Evolutionary conservation across 30 jellyfish, hydroid and myxozoan genomes (phyloP).

Genomic region (Pelagia noctiluca): DNA sequence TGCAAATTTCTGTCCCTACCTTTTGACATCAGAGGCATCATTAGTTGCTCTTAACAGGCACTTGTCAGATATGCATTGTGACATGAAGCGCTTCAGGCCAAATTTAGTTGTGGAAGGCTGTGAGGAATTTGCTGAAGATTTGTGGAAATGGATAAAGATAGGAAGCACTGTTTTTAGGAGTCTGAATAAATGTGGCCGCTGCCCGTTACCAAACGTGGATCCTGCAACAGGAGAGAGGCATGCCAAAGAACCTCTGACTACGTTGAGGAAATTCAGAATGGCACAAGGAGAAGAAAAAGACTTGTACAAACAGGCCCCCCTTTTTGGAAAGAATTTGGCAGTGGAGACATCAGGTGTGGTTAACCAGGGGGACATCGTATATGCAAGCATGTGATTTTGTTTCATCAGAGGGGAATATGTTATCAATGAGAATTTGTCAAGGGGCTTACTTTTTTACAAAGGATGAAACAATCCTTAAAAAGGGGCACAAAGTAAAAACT

Average conservation of each 20-base stretch:
- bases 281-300: constrained; percentile 61
- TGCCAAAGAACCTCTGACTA: constrained; percentile 50
- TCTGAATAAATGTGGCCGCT: constrained; percentile 65
- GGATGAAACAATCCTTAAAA: too few relatives aligned
- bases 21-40: constrained; percentile 55
- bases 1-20: constrained; percentile 67
- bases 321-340: constrained; percentile 56
- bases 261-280: constrained; percentile 43
- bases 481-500: too few relatives aligned
- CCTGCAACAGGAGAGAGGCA: constrained; percentile 63
- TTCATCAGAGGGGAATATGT: background rate
- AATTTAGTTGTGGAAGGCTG: constrained; percentile 60
- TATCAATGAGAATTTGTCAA: background rate
- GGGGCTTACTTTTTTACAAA: too few relatives aligned
- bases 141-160: constrained; percentile 32
- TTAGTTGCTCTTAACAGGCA: constrained; percentile 42
- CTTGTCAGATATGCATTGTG: constrained; percentile 8
- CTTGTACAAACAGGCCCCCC: constrained; percentile 45
- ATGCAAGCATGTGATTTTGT: constrained; percentile 21
- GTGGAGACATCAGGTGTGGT: constrained; percentile 33
- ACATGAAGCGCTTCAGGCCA: constrained; percentile 66
- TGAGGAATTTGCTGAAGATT: constrained; percentile 59
- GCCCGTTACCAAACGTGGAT: constrained; percentile 59
- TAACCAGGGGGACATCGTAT: constrained; percentile 43
- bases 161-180: constrained; percentile 57